A percentile compares a stretch with the other conserved stretches of the same genome.
Evolutionary conservation across 2,797 vertebrate species (phyloP).

Genomic region (Urophycis tenuis): DNA sequence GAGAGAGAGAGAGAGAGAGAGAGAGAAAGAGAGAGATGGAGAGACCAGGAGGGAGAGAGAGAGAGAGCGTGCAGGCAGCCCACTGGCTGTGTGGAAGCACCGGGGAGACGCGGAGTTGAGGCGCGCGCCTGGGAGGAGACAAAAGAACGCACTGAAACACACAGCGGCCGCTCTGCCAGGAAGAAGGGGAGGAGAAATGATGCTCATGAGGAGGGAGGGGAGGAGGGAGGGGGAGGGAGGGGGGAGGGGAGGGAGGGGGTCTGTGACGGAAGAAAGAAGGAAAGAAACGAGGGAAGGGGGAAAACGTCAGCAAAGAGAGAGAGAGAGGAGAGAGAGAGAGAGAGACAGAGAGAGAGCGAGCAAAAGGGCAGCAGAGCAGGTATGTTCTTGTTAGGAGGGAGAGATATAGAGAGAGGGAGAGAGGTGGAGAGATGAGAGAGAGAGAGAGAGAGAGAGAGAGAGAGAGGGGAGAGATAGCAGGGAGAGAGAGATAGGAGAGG

Average conservation of each 20-base stretch:
- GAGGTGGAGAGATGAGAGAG: background rate
- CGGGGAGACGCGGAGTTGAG: background rate
- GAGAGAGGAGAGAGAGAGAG: too few relatives aligned
- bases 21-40: background rate
- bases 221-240: slow-evolving; percentile 15
- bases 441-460: background rate
- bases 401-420: slow-evolving; percentile 16
- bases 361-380: background rate
- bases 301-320: too few relatives aligned
- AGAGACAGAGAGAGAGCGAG: too few relatives aligned
- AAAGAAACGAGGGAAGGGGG: background rate
- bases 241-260: slow-evolving; percentile 17
- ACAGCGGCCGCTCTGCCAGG: background rate
- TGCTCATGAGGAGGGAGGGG: background rate
- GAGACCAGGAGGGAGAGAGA: background rate
- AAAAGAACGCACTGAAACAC: background rate
- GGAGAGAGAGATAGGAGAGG: background rate
- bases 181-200: background rate
- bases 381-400: background rate
- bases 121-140: background rate
- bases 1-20: background rate
- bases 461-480: background rate
- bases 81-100: background rate
- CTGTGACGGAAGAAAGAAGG: slow-evolving; percentile 4
- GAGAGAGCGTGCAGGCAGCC: background rate